These are phyloP conservation scores for Eumaeus atala DNA, from an alignment of 1,140 invertebrate species.

Conservation along the genomic window DNA sequence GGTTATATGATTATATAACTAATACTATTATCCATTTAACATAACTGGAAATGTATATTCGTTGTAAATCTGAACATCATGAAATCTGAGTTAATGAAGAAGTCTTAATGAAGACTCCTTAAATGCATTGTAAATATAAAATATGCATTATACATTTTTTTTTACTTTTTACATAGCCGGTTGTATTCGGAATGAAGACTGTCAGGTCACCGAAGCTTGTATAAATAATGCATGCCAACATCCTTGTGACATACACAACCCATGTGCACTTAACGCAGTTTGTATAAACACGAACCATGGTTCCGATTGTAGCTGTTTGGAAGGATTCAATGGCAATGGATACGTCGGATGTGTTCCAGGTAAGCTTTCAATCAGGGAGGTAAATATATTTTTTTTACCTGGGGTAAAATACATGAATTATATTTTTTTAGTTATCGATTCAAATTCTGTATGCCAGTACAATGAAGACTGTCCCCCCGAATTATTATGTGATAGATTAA, in stretches of 20 bases:
- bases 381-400: slow-evolving; percentile 8
- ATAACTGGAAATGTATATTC: neutral
- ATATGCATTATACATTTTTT: slow-evolving; percentile 6
- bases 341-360: slow-evolving; percentile 85
- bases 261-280: slow-evolving; percentile 87
- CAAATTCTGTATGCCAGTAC: slow-evolving; percentile 87
- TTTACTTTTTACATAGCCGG: slow-evolving; percentile 77
- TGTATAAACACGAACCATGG: slow-evolving; percentile 92
- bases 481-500: slow-evolving; percentile 86
- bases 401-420: slow-evolving; percentile 5
- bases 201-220: slow-evolving; percentile 86
- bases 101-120: too few species aligned
- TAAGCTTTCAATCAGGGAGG: slow-evolving; percentile 57
- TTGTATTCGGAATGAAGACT: slow-evolving; percentile 88
- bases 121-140: neutral
- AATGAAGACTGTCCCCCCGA: slow-evolving; percentile 91
- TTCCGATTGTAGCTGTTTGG: slow-evolving; percentile 87
- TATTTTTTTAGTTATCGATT: slow-evolving; percentile 75
- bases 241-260: slow-evolving; percentile 87
- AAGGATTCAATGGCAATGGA: slow-evolving; percentile 91
- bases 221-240: slow-evolving; percentile 85
- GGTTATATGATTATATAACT: too few species aligned
- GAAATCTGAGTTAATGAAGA: too few species aligned
- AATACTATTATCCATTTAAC: too few species aligned
- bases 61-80: neutral